These are phyloP conservation scores for Torymus tubicola DNA, from an alignment of 2,888 invertebrate species.

Conservation along the genomic window DNA sequence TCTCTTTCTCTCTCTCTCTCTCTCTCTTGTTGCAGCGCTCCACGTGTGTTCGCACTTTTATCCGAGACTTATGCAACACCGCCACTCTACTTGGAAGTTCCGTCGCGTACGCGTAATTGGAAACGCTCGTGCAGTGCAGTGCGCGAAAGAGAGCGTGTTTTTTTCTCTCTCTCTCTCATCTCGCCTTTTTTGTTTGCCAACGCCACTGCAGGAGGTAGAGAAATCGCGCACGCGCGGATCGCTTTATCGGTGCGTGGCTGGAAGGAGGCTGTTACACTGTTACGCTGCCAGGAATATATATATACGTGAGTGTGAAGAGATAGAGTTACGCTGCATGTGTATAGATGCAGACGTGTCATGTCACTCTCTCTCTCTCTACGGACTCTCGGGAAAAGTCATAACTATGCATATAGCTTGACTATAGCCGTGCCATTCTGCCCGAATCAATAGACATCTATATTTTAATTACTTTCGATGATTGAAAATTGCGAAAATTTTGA, in stretches of 20 bases:
- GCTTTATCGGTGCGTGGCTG: constrained; percentile 18
- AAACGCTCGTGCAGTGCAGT: constrained; percentile 2
- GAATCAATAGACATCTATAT: too few species aligned
- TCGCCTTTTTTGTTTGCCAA: neutral
- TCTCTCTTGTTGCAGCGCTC: too few species aligned
- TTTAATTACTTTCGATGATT: too few species aligned
- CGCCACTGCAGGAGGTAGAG: neutral
- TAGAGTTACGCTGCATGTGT: too few species aligned
- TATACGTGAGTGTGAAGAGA: too few species aligned
- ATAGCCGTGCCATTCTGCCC: too few species aligned
- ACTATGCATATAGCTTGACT: too few species aligned
- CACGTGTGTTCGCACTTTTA: neutral
- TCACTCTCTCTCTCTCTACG: too few species aligned
- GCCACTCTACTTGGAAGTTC: constrained; percentile 6
- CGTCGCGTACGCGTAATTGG: constrained; percentile 44
- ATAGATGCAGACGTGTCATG: too few species aligned
- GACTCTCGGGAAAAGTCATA: too few species aligned
- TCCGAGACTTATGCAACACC: neutral
- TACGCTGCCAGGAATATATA: too few species aligned
- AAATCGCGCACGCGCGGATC: constrained; percentile 16
- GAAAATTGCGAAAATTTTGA: too few species aligned
- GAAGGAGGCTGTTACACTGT: neutral
- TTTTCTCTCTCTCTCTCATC: constrained; percentile 7
- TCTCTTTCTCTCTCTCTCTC: neutral
- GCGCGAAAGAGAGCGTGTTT: neutral